Percentiles rank a stretch among this genome's conserved stretches.
Evolutionary conservation across 2,113 vertebrate genomes (phyloP).

Genomic region (Nannobrachium achirus): DNA sequence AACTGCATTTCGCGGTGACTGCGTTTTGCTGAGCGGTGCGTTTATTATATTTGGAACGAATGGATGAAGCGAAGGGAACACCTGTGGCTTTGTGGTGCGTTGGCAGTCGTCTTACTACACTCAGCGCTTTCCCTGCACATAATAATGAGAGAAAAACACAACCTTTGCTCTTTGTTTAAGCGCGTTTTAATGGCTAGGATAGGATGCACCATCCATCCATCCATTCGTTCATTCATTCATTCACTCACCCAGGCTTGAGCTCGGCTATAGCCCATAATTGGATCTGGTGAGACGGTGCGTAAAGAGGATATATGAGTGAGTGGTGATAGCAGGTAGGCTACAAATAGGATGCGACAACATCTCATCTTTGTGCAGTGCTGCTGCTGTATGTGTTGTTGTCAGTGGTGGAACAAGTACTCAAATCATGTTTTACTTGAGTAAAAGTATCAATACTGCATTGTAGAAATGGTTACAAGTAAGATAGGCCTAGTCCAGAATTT

Average conservation of each 20-base stretch:
- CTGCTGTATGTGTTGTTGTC: too few relatives aligned
- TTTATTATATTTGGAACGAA: conserved; percentile 15
- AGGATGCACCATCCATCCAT: background rate
- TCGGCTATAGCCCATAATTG: conserved; percentile 48
- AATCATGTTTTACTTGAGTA: too few relatives aligned
- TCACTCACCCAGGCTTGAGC: background rate
- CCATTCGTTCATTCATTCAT: background rate
- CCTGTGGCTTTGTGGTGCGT: conserved; percentile 65
- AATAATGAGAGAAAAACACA: background rate
- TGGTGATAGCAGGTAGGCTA: conserved; percentile 40
- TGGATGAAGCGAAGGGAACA: conserved; percentile 40
- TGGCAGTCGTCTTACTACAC: conserved; percentile 3
- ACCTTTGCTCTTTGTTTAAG: background rate
- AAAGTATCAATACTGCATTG: too few relatives aligned
- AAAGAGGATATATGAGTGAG: conserved; percentile 70
- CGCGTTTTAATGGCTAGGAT: background rate
- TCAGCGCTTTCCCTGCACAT: conserved; percentile 7
- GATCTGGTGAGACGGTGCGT: conserved; percentile 59
- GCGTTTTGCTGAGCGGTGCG: conserved; percentile 32
- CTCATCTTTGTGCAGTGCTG: background rate
- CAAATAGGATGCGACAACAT: conserved; percentile 33
- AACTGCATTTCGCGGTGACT: background rate
- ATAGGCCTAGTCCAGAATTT: too few relatives aligned
- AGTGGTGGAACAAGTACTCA: too few relatives aligned
- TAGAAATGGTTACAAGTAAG: too few relatives aligned